These are phyloP conservation scores for Paguma larvata DNA, from an alignment of 2,797 vertebrate genomes.

Conservation along the genomic window DNA sequence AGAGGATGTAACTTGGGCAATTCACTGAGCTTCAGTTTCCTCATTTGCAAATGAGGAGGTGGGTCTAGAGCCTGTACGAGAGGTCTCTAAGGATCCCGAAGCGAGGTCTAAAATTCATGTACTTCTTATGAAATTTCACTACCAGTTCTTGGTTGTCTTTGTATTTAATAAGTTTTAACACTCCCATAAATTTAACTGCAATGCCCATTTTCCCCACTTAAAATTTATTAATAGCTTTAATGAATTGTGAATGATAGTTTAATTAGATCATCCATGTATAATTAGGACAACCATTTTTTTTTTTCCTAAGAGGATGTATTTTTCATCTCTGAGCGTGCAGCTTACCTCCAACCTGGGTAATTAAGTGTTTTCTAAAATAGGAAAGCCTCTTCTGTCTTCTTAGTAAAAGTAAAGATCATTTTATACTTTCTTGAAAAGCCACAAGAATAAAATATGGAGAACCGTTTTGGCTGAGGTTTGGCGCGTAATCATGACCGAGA, in stretches of 20 bases:
- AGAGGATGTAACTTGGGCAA: neutral
- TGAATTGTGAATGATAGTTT: constrained; percentile 51
- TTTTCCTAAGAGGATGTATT: neutral
- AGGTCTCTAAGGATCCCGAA: neutral
- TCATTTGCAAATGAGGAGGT: neutral
- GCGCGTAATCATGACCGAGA: constrained; percentile 32
- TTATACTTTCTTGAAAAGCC: constrained; percentile 69
- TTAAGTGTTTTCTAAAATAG: constrained; percentile 44
- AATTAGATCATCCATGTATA: constrained; percentile 70
- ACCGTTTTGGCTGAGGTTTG: constrained; percentile 20
- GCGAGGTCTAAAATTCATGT: constrained; percentile 19
- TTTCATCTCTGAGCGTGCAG: constrained; percentile 49
- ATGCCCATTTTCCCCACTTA: constrained; percentile 41
- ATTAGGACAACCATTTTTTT: constrained; percentile 61
- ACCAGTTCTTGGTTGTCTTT: constrained; percentile 48
- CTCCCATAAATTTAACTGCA: constrained; percentile 28
- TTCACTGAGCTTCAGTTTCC: constrained; percentile 27
- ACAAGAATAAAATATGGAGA: neutral
- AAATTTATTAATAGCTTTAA: constrained; percentile 64
- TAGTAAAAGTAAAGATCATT: constrained; percentile 42
- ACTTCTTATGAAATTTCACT: neutral
- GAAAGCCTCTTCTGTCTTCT: neutral
- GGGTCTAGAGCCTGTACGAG: neutral
- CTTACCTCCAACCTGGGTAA: constrained; percentile 71
- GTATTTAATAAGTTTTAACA: constrained; percentile 49